Evolutionary conservation across 2,113 vertebrate genomes (phyloP).

Genomic region (Arothron firmamentum): DNA sequence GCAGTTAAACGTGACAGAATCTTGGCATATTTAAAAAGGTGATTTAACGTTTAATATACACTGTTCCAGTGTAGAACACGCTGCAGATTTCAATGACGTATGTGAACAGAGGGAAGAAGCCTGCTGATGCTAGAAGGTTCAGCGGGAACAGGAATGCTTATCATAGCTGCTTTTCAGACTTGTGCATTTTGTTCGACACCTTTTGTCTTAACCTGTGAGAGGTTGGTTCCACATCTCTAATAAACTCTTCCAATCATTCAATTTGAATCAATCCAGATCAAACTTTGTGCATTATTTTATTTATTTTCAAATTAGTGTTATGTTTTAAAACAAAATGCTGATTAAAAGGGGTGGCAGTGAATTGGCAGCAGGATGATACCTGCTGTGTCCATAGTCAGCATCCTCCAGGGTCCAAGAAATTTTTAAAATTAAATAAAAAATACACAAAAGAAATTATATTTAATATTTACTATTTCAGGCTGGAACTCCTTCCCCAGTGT

Average conservation of each 20-base stretch:
- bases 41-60: not conserved
- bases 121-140: no score
- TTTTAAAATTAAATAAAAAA: not conserved
- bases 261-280: no score
- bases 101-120: no score
- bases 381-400: no score
- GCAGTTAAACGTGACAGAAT: constrained; percentile 34
- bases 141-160: no score
- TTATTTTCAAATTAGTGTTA: no score
- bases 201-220: constrained; percentile 83
- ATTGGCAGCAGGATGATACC: no score
- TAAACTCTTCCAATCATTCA: constrained; percentile 77
- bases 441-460: not conserved
- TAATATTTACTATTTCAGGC: not conserved
- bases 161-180: constrained; percentile 46
- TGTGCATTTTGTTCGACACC: constrained; percentile 71
- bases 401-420: no score
- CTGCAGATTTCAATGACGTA: no score
- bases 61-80: no score
- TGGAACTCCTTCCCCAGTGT: constrained; percentile 10
- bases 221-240: constrained; percentile 90
- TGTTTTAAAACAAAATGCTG: no score
- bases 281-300: not conserved
- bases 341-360: no score
- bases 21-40: constrained; percentile 11